These are phyloP conservation scores for Lycocorax pyrrhopterus DNA, from an alignment of 2,113 vertebrate species.

Conservation along the genomic window DNA sequence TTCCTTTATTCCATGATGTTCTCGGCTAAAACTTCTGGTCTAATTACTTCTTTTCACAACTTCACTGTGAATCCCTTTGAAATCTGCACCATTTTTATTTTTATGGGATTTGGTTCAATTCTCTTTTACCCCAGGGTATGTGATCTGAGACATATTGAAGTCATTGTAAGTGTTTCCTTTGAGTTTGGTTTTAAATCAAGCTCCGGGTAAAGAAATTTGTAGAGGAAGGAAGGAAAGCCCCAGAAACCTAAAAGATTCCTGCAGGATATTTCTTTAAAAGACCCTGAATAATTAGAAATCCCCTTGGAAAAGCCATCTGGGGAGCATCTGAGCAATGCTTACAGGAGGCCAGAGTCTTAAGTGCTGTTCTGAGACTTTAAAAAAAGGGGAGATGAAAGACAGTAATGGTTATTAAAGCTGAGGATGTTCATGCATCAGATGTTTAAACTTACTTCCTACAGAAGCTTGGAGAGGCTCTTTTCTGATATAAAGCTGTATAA, in stretches of 20 bases:
- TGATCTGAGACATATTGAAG: slow-evolving; percentile 4
- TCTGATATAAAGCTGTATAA: not conserved
- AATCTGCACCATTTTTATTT: not conserved
- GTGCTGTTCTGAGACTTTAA: not conserved
- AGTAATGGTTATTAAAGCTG: slow-evolving; percentile 19
- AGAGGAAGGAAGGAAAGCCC: slow-evolving; percentile 17
- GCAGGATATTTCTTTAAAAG: not conserved
- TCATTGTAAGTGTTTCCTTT: slow-evolving; percentile 22
- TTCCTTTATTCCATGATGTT: not conserved
- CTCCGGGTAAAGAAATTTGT: slow-evolving; percentile 2
- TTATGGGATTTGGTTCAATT: not conserved
- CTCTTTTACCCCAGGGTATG: not conserved
- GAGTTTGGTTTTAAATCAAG: slow-evolving; percentile 10
- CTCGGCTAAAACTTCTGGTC: not conserved
- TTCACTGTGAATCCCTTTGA: not conserved
- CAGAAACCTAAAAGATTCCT: not conserved
- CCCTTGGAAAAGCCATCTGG: slow-evolving; percentile 23
- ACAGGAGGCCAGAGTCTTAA: not conserved
- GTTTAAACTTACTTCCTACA: not conserved
- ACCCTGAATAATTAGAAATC: not conserved
- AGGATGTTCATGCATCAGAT: not conserved
- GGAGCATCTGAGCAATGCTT: slow-evolving; percentile 1
- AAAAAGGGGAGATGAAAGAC: not conserved
- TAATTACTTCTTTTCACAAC: not conserved
- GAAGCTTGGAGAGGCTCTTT: not conserved